Evolutionary conservation across 2,888 invertebrate genomes (phyloP).

Genomic region (Thyatira batis): DNA sequence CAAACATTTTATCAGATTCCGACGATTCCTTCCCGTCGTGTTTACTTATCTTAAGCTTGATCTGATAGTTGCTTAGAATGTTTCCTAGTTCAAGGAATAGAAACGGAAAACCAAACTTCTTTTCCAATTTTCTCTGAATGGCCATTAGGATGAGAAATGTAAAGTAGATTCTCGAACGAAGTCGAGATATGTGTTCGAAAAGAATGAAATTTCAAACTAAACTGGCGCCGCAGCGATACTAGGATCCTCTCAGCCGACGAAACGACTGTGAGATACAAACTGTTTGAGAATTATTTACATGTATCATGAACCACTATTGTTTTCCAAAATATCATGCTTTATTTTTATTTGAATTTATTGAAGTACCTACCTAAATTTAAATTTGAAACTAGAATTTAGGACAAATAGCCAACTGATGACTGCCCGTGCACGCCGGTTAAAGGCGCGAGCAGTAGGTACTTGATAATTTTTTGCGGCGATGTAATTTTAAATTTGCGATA

Average conservation of each 20-base stretch:
- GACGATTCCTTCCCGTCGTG: slow-evolving; percentile 21
- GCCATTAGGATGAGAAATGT: slow-evolving; percentile 82
- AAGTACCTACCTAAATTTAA: no score
- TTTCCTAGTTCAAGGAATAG: slow-evolving; percentile 55
- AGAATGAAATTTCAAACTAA: slow-evolving; percentile 78
- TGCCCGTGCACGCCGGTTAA: no score
- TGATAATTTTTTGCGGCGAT: no score
- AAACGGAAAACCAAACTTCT: slow-evolving; percentile 73
- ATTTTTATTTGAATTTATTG: no score
- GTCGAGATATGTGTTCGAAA: slow-evolving; percentile 77
- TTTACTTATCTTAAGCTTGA: slow-evolving; percentile 45
- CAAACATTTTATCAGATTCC: no score
- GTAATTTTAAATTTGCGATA: no score
- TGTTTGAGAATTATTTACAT: slow-evolving; percentile 49
- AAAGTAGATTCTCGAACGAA: slow-evolving; percentile 78
- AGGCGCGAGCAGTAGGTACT: no score
- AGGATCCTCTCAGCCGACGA: slow-evolving; percentile 36
- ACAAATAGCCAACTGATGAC: no score
- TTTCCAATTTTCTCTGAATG: slow-evolving; percentile 81
- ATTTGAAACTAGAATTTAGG: no score
- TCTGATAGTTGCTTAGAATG: slow-evolving; percentile 51
- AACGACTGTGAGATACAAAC: slow-evolving; percentile 55
- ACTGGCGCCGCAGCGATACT: slow-evolving; percentile 55
- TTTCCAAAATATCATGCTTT: not conserved
- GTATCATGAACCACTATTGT: slow-evolving; percentile 32